Conservation (phyloP, 2,797 vertebrate species). For the Podargus strigoides region DNA sequence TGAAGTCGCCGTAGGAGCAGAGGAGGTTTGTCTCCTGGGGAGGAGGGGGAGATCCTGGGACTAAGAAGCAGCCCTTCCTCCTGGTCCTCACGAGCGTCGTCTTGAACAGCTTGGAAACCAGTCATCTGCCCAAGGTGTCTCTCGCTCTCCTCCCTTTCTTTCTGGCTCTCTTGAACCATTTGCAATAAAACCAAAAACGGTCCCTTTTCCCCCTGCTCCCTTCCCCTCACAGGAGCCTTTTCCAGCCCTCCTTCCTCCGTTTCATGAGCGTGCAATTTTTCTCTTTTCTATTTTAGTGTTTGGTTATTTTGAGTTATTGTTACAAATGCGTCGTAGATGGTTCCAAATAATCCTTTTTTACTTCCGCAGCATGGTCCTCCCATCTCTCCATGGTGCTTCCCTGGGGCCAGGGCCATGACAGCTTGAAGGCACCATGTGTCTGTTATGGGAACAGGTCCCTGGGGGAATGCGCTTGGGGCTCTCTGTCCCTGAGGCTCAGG, state of each 20-base stretch:
- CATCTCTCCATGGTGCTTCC: background rate
- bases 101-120: background rate
- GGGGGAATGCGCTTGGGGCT: background rate
- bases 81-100: background rate
- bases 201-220: background rate
- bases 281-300: slow-evolving; percentile 22
- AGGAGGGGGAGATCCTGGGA: slow-evolving; percentile 28
- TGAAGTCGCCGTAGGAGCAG: slow-evolving; percentile 86
- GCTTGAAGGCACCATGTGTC: background rate
- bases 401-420: background rate
- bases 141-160: slow-evolving; percentile 15
- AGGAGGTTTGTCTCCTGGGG: slow-evolving; percentile 62
- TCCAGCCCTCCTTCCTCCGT: slow-evolving; percentile 14
- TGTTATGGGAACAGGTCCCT: background rate
- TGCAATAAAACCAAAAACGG: slow-evolving; percentile 79
- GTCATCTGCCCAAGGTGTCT: slow-evolving; percentile 40
- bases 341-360: slow-evolving; percentile 14
- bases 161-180: slow-evolving; percentile 45
- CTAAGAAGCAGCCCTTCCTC: slow-evolving; percentile 6
- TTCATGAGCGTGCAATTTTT: slow-evolving; percentile 47
- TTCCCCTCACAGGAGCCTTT: background rate
- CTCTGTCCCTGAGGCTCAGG: background rate
- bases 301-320: slow-evolving; percentile 13
- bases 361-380: background rate
- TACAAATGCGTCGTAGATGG: background rate